Evolutionary conservation across 2,113 vertebrate species (phyloP).

Genomic region (Albula glossodonta): DNA sequence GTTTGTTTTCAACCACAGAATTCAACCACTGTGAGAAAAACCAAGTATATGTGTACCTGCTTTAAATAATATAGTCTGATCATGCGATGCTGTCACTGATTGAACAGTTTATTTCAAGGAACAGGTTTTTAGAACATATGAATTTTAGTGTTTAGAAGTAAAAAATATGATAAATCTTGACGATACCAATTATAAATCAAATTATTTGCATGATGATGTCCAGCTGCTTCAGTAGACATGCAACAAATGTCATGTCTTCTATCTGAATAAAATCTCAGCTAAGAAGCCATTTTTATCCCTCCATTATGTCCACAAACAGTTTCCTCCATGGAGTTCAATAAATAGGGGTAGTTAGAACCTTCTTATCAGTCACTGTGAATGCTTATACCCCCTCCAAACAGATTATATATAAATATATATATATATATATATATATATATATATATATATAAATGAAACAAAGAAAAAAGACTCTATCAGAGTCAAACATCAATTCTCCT

Average conservation of each 20-base stretch:
- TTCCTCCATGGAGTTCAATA: neutral
- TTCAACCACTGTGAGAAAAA: no score
- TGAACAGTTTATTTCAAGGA: no score
- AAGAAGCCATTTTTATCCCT: no score
- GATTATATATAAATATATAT: neutral
- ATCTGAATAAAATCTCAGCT: neutral
- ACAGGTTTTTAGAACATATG: no score
- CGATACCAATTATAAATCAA: no score
- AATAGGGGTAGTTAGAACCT: neutral
- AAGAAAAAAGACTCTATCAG: neutral
- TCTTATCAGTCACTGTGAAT: neutral
- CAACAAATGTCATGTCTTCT: neutral
- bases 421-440: neutral
- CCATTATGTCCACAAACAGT: no score
- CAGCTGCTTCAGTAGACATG: neutral
- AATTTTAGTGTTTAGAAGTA: no score
- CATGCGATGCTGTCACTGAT: no score
- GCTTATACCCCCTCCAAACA: neutral
- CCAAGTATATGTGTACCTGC: no score
- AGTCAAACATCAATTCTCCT: conserved; percentile 3
- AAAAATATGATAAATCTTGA: no score
- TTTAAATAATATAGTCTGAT: no score
- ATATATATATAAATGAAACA: neutral
- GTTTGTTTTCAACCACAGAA: no score
- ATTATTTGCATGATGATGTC: neutral